Evolutionary conservation across 2,888 invertebrate genomes (phyloP).

Genomic region (Linnaemya vulpina): DNA sequence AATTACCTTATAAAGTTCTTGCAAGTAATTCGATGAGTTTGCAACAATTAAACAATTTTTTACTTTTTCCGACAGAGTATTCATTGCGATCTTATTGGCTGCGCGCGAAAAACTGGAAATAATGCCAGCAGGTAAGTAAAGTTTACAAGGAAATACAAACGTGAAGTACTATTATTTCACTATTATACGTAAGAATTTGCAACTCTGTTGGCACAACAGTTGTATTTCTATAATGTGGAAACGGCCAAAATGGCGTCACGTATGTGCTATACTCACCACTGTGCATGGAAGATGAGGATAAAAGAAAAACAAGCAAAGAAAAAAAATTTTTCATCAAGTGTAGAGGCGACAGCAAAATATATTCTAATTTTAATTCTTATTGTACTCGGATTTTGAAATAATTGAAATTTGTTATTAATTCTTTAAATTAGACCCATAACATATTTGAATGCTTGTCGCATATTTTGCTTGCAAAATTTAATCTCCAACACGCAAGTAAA

Average conservation of each 20-base stretch:
- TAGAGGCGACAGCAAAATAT: constrained; percentile 77
- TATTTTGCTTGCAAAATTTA: constrained; percentile 43
- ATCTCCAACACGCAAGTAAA: constrained; percentile 3
- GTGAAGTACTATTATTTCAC: not conserved
- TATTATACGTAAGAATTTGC: not conserved
- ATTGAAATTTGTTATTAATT: constrained; percentile 51
- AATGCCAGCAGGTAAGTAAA: not conserved
- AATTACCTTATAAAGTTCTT: constrained; percentile 62
- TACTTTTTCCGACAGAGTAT: constrained; percentile 42
- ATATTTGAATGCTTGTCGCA: constrained; percentile 27
- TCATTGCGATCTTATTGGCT: constrained; percentile 48
- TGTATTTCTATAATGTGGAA: constrained; percentile 24
- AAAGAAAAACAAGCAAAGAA: constrained; percentile 77
- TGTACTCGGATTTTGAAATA: constrained; percentile 60
- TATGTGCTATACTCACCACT: constrained; percentile 70
- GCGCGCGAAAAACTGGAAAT: not conserved
- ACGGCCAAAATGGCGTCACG: constrained; percentile 65
- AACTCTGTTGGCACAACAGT: not conserved
- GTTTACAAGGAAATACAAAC: not conserved
- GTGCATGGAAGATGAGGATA: constrained; percentile 74
- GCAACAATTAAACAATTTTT: constrained; percentile 56
- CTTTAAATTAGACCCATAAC: constrained; percentile 22
- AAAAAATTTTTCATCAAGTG: constrained; percentile 79
- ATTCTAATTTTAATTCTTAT: constrained; percentile 74
- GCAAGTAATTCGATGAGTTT: constrained; percentile 16